Percentiles rank a stretch among this genome's conserved stretches.
phyloP scores from a whole-genome alignment of 2,113 vertebrate species.

The Centropus bengalensis region DNA sequence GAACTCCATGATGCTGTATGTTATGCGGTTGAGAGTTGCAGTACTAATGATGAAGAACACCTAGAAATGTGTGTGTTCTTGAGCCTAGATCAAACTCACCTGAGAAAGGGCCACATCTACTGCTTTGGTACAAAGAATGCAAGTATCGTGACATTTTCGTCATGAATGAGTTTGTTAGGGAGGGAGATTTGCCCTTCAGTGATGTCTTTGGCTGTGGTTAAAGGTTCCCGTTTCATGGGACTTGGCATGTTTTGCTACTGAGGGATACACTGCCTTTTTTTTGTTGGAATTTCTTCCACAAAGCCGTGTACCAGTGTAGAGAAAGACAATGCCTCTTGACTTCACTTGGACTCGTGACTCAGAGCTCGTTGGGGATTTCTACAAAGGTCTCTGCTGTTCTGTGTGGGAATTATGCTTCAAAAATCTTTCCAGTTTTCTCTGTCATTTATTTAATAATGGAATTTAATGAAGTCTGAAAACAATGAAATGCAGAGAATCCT shows the following conservation, averaged over 20 bases:
- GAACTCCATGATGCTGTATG: not conserved
- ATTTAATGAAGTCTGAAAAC: not conserved
- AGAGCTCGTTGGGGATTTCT: not conserved
- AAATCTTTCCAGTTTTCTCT: not conserved
- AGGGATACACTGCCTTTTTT: not conserved
- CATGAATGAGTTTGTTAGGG: not conserved
- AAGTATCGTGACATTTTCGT: not conserved
- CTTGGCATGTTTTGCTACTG: not conserved
- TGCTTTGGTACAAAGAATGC: not conserved
- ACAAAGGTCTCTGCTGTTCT: not conserved
- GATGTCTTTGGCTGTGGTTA: not conserved
- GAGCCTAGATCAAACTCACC: not conserved
- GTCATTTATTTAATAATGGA: not conserved
- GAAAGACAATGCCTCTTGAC: not conserved
- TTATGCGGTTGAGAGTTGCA: not conserved
- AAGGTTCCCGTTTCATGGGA: not conserved
- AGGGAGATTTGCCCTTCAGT: not conserved
- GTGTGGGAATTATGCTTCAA: not conserved
- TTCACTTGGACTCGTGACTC: not conserved
- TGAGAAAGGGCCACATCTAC: not conserved
- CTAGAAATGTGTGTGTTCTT: not conserved
- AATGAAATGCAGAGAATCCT: not conserved
- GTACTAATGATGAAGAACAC: not conserved
- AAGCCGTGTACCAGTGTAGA: not conserved
- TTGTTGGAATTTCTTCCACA: not conserved